Percentiles rank a stretch among this genome's conserved stretches.
Conservation (phyloP, 1,140 invertebrate genomes). For the Propsilocerus akamusi region DNA sequence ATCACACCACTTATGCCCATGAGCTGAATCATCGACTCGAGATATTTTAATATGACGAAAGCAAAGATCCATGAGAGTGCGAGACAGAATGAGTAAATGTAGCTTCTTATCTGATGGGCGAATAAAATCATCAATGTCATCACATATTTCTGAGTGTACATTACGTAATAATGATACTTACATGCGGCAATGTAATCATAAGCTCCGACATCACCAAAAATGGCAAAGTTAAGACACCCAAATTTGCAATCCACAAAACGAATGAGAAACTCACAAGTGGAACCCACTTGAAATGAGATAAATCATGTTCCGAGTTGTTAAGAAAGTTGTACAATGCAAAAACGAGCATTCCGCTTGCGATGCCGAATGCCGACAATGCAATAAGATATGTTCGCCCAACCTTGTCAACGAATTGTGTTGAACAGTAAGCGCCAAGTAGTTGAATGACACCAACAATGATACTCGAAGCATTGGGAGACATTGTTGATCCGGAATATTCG, state of each 20-base stretch:
- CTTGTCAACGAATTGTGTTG: slow-evolving; percentile 26
- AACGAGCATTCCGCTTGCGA: slow-evolving; percentile 7
- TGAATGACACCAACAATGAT: slow-evolving; percentile 31
- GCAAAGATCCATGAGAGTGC: too few relatives aligned
- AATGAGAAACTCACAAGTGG: neutral
- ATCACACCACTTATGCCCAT: neutral
- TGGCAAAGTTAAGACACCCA: neutral
- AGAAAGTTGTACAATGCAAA: slow-evolving; percentile 5
- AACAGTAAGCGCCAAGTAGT: slow-evolving; percentile 21
- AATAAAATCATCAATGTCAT: neutral
- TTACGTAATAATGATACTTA: too few relatives aligned
- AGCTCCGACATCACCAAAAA: neutral
- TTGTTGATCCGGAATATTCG: slow-evolving; percentile 21
- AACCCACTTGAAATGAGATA: neutral
- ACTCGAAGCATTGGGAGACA: slow-evolving; percentile 17
- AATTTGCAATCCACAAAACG: neutral
- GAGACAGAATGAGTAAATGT: too few relatives aligned
- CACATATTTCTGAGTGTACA: too few relatives aligned
- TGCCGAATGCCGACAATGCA: slow-evolving; percentile 14
- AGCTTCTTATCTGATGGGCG: neutral
- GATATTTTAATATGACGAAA: neutral
- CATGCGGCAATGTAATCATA: too few relatives aligned
- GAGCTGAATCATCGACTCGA: neutral
- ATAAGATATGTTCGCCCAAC: slow-evolving; percentile 26
- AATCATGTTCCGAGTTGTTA: neutral